Percentiles rank a stretch among this genome's conserved stretches.
Evolutionary conservation across 2,113 vertebrate species (phyloP).

Genomic region (Neolamprologus variostigma): DNA sequence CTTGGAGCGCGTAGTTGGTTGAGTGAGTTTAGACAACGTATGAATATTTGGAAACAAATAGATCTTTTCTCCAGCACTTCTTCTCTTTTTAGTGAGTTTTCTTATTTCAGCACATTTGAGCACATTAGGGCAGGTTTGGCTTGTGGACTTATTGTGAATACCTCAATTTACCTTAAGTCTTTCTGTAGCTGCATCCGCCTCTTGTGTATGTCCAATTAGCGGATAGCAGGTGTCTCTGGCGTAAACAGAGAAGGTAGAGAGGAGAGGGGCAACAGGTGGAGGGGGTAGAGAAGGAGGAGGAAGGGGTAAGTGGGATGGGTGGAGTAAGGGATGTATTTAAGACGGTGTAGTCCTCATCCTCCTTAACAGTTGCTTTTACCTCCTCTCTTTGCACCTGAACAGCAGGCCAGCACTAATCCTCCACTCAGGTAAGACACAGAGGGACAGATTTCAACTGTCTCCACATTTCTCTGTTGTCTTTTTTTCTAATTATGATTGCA

Average conservation of each 20-base stretch:
- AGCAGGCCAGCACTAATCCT: slow-evolving; percentile 4
- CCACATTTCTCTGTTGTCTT: background rate
- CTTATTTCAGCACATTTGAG: background rate
- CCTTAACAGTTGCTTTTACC: slow-evolving; percentile 10
- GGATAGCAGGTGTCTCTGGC: slow-evolving; percentile 32
- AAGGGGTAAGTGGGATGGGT: slow-evolving; percentile 30
- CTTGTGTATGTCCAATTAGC: background rate
- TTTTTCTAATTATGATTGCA: background rate
- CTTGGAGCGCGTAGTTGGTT: background rate
- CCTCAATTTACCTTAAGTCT: background rate
- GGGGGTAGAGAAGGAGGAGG: slow-evolving; percentile 1
- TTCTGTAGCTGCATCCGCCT: background rate
- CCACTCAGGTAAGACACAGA: slow-evolving; percentile 48
- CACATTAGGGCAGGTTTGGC: background rate
- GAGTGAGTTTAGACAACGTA: background rate
- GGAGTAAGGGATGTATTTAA: slow-evolving; percentile 67
- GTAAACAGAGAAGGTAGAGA: slow-evolving; percentile 44
- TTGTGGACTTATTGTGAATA: background rate
- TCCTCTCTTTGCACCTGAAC: slow-evolving; percentile 27
- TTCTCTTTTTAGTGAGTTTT: background rate
- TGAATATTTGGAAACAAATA: background rate
- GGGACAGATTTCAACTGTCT: background rate
- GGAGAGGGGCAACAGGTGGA: slow-evolving; percentile 30
- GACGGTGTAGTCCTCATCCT: slow-evolving; percentile 19
- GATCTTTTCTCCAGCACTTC: background rate